These are phyloP conservation scores for Falco rusticolus DNA, from an alignment of 2,797 vertebrate species.

Conservation along the genomic window DNA sequence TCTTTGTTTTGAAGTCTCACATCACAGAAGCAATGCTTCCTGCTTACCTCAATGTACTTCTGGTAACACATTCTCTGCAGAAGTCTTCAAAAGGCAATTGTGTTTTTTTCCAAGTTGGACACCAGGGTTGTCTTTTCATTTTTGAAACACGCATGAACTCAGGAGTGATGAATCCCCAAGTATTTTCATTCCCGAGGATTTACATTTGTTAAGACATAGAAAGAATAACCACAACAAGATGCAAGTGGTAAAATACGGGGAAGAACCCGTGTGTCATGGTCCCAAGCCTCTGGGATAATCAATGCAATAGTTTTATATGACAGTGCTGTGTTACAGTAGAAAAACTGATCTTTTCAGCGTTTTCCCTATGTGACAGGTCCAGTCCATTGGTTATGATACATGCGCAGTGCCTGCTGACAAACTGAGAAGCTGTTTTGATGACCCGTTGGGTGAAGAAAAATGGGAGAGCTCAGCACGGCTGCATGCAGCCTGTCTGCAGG, in stretches of 20 bases:
- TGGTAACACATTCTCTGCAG: neutral
- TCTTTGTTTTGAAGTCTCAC: constrained; percentile 35
- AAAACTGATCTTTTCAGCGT: constrained; percentile 5
- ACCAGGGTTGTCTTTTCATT: neutral
- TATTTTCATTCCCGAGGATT: neutral
- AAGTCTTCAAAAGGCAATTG: neutral
- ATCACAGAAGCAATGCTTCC: neutral
- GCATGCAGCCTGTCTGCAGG: neutral
- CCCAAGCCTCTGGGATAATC: neutral
- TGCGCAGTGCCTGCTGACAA: neutral
- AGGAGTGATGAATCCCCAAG: neutral
- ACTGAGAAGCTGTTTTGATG: constrained; percentile 20
- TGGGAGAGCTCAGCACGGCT: neutral
- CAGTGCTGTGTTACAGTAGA: neutral
- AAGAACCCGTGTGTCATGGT: neutral
- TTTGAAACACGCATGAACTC: neutral
- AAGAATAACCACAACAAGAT: neutral
- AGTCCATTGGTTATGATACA: neutral
- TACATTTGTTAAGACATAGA: neutral
- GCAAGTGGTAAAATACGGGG: neutral
- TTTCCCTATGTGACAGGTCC: neutral
- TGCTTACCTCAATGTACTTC: neutral
- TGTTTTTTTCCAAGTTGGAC: neutral
- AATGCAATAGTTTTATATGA: neutral
- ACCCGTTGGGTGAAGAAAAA: constrained; percentile 19